Percentiles rank a stretch among this genome's conserved stretches.
Evolutionary conservation across 2,797 vertebrate genomes (phyloP).

Genomic region (Amphiprion clarkii): DNA sequence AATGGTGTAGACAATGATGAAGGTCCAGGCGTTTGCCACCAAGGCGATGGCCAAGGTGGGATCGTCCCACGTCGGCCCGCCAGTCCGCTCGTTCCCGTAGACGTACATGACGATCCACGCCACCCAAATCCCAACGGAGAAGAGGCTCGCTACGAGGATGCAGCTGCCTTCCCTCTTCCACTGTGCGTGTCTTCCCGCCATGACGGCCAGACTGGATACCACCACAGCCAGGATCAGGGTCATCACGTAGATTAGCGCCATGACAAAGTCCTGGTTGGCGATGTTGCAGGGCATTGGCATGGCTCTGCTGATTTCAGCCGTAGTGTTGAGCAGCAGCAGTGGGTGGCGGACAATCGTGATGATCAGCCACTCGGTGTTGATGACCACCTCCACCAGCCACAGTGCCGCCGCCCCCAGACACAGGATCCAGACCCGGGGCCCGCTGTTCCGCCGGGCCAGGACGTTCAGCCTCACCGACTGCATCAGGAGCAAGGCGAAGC

Average conservation of each 20-base stretch:
- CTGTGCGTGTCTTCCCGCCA: slow-evolving; percentile 84
- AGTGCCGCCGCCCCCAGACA: slow-evolving; percentile 86
- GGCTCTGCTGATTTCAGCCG: neutral
- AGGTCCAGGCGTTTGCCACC: slow-evolving; percentile 90
- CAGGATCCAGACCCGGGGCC: slow-evolving; percentile 85
- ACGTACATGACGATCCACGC: slow-evolving; percentile 94
- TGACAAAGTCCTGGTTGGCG: slow-evolving; percentile 91
- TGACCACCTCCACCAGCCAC: slow-evolving; percentile 91
- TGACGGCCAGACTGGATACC: slow-evolving; percentile 76
- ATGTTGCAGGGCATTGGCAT: slow-evolving; percentile 82
- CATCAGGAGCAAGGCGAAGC: slow-evolving; percentile 92
- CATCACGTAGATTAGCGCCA: slow-evolving; percentile 96
- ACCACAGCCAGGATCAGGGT: slow-evolving; percentile 85
- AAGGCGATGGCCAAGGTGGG: slow-evolving; percentile 93
- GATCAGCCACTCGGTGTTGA: slow-evolving; percentile 96
- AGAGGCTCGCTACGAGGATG: slow-evolving; percentile 81
- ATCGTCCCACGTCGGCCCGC: slow-evolving; percentile 88
- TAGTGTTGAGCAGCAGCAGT: neutral
- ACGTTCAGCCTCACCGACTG: slow-evolving; percentile 89
- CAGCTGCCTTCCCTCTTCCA: slow-evolving; percentile 87
- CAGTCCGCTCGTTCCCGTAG: slow-evolving; percentile 84
- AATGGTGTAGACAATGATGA: slow-evolving; percentile 89
- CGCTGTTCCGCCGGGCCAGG: slow-evolving; percentile 80
- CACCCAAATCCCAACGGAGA: slow-evolving; percentile 92
- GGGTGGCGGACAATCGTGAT: slow-evolving; percentile 88